Conservation (phyloP, 2,888 invertebrate species). For the Calameuta idolon region DNA sequence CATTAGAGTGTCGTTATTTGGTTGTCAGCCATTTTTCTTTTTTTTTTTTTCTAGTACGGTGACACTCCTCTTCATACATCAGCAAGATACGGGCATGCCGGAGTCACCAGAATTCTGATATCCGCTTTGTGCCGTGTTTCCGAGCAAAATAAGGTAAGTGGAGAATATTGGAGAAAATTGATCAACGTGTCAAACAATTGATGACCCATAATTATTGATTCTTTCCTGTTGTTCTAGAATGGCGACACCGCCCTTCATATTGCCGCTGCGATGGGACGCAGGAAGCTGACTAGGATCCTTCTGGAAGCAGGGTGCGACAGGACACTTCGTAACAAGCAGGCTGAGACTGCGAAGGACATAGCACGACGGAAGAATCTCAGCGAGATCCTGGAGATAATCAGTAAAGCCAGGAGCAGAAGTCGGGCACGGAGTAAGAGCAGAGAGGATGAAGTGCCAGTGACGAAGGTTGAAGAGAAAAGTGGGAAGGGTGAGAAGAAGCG, state of each 20-base stretch:
- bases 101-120: constrained; percentile 92
- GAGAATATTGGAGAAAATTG: not conserved
- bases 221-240: constrained; percentile 70
- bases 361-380: constrained; percentile 86
- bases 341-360: constrained; percentile 91
- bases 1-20: not conserved
- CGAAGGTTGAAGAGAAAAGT: constrained; percentile 41
- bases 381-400: constrained; percentile 85
- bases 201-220: not conserved
- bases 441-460: constrained; percentile 43
- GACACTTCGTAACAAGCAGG: constrained; percentile 83
- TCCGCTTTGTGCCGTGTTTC: constrained; percentile 89
- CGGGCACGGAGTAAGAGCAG: constrained; percentile 52
- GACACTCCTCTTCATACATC: constrained; percentile 95
- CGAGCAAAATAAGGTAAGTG: constrained; percentile 84
- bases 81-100: constrained; percentile 95
- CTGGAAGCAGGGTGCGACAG: constrained; percentile 87
- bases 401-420: constrained; percentile 57
- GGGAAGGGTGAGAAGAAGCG: constrained; percentile 58
- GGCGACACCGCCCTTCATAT: constrained; percentile 96
- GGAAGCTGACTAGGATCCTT: constrained; percentile 91
- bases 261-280: constrained; percentile 91
- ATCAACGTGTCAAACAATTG: not conserved
- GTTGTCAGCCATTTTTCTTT: not conserved
- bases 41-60: constrained; percentile 78